A percentile compares a stretch with the other conserved stretches of the same genome.
Conservation (phyloP, 1,140 invertebrate genomes). For the Lepidostoma basale region DNA sequence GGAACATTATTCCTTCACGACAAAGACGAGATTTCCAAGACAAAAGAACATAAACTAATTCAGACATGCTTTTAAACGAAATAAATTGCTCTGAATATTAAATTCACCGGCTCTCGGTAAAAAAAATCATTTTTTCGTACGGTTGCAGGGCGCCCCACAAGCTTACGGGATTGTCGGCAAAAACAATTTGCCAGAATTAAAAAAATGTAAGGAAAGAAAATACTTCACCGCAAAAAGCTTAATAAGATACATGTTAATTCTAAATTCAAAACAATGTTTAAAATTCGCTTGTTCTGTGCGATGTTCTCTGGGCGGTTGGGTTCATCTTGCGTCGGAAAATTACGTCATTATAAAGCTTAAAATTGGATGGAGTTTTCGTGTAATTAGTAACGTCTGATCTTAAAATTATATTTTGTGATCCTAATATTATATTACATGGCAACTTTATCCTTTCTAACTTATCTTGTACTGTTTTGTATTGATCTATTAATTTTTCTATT, state of each 20-base stretch:
- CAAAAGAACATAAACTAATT: constrained; percentile 41
- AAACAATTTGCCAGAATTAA: constrained; percentile 46
- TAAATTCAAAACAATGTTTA: not conserved
- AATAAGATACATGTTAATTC: not conserved
- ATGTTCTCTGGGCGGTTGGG: no score
- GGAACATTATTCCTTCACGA: constrained; percentile 14
- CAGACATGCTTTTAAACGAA: constrained; percentile 46
- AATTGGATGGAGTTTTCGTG: no score
- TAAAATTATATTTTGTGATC: no score
- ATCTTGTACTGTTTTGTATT: no score
- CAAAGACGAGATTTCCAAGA: constrained; percentile 23
- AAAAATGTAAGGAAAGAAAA: constrained; percentile 24
- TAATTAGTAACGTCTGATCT: no score
- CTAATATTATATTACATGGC: no score
- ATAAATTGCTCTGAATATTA: constrained; percentile 47
- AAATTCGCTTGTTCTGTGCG: not conserved
- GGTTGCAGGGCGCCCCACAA: constrained; percentile 40
- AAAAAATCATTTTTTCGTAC: constrained; percentile 38
- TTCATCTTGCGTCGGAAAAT: no score
- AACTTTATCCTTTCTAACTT: no score
- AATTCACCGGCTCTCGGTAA: constrained; percentile 41
- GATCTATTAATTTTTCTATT: no score
- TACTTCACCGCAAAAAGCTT: not conserved
- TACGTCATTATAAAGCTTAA: no score
- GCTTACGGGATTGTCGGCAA: constrained; percentile 42